phyloP scores from a whole-genome alignment of 2,797 vertebrate species.

The Mus caroli region DNA sequence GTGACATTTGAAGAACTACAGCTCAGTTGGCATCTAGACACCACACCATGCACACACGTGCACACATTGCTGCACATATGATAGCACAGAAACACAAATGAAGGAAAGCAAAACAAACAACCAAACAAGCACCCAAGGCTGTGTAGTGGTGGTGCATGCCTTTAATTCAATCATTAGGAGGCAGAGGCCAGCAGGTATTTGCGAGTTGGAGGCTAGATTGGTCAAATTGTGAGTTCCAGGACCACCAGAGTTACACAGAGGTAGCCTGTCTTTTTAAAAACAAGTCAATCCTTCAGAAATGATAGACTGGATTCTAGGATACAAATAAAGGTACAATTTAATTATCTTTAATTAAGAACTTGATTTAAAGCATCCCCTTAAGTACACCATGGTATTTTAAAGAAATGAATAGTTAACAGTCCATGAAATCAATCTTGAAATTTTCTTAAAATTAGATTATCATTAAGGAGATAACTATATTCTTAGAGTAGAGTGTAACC shows the following conservation, averaged over 20 bases:
- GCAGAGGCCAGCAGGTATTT: background rate
- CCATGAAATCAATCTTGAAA: background rate
- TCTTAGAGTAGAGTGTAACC: background rate
- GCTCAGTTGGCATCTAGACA: background rate
- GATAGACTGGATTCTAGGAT: background rate
- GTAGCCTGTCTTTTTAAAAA: background rate
- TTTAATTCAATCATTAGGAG: background rate
- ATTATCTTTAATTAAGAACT: background rate
- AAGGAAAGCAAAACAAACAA: background rate
- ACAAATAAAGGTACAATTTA: background rate
- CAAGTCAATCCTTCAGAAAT: background rate
- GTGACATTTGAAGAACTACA: background rate
- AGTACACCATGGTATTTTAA: background rate
- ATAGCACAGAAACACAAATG: background rate
- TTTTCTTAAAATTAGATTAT: slow-evolving; percentile 18
- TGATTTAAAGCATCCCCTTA: background rate
- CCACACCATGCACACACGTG: fast-evolving
- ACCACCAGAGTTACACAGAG: background rate
- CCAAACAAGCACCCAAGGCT: background rate
- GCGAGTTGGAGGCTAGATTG: too few relatives aligned
- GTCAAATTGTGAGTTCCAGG: background rate
- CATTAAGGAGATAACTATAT: background rate
- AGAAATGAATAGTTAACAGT: background rate
- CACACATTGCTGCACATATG: too few relatives aligned
- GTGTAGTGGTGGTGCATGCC: too few relatives aligned